These are phyloP conservation scores for Saimiri boliviensis DNA, from an alignment of 2,113 vertebrate genomes.

Conservation along the genomic window DNA sequence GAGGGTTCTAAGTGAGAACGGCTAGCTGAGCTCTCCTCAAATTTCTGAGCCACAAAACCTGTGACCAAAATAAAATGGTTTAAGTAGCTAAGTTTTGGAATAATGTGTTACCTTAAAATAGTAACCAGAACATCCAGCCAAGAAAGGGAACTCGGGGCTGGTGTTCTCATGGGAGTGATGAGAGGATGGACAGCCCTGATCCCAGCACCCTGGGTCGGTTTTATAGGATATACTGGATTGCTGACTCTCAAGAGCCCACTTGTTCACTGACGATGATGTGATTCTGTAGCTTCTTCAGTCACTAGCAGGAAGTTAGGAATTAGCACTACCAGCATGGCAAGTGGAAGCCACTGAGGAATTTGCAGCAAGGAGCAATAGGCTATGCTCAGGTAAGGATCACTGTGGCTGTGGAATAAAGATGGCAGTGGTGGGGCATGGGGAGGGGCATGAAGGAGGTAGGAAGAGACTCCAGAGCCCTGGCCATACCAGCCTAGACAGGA, in stretches of 20 bases:
- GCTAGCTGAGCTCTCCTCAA: not conserved
- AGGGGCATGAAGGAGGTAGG: not conserved
- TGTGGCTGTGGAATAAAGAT: not conserved
- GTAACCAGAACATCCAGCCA: not conserved
- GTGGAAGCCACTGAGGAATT: not conserved
- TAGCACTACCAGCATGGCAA: fast-evolving
- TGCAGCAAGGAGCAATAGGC: not conserved
- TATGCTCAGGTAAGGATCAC: not conserved
- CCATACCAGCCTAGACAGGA: not conserved
- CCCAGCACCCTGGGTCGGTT: not conserved
- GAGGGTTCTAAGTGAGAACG: not conserved
- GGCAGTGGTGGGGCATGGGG: not conserved
- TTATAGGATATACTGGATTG: not conserved
- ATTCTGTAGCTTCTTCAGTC: not conserved
- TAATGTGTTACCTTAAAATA: not conserved
- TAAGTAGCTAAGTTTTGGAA: not conserved
- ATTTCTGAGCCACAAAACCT: not conserved
- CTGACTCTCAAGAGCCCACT: not conserved
- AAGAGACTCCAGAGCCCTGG: not conserved
- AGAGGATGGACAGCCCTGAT: not conserved
- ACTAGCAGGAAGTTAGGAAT: too few relatives aligned
- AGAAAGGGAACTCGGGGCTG: not conserved
- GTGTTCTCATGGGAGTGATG: not conserved
- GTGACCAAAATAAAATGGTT: not conserved
- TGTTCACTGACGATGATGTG: too few relatives aligned